Evolutionary conservation across 2,797 vertebrate species (phyloP).

Genomic region (Chelidonichthys spinosus): DNA sequence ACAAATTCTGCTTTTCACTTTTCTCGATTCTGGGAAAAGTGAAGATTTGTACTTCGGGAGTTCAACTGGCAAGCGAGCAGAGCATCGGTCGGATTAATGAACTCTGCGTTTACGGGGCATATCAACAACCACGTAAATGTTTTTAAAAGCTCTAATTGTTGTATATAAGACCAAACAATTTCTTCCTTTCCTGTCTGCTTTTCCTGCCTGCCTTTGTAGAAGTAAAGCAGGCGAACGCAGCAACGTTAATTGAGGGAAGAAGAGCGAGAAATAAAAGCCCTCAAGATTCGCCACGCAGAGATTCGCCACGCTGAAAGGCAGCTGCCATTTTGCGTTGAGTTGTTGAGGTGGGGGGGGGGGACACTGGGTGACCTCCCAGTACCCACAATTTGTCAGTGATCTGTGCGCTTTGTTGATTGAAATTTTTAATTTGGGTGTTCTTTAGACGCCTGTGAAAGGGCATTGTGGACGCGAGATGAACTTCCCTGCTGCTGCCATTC

Average conservation of each 20-base stretch:
- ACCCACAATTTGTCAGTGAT: constrained; percentile 92
- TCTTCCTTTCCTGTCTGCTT: constrained; percentile 55
- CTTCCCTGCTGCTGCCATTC: constrained; percentile 88
- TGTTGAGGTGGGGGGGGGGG: constrained; percentile 59
- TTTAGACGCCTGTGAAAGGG: constrained; percentile 90
- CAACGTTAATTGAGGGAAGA: constrained; percentile 84
- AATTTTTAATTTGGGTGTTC: constrained; percentile 96
- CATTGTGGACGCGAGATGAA: constrained; percentile 88
- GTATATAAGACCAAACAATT: constrained; percentile 65
- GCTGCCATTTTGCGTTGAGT: constrained; percentile 80
- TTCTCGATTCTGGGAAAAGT: not conserved
- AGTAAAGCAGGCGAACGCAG: constrained; percentile 72
- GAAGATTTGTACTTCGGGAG: not conserved
- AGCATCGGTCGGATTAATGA: constrained; percentile 12
- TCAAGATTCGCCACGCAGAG: constrained; percentile 85
- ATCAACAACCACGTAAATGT: constrained; percentile 86
- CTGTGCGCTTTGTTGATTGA: constrained; percentile 91
- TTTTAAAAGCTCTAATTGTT: constrained; percentile 89
- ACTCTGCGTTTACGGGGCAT: constrained; percentile 46
- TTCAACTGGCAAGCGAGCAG: constrained; percentile 18
- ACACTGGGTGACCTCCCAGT: constrained; percentile 83
- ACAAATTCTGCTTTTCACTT: not conserved
- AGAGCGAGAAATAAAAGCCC: constrained; percentile 73
- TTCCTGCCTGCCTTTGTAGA: constrained; percentile 44
- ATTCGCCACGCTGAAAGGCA: constrained; percentile 83